Conservation (phyloP, 2,797 vertebrate species). For the Poecile montanus region DNA sequence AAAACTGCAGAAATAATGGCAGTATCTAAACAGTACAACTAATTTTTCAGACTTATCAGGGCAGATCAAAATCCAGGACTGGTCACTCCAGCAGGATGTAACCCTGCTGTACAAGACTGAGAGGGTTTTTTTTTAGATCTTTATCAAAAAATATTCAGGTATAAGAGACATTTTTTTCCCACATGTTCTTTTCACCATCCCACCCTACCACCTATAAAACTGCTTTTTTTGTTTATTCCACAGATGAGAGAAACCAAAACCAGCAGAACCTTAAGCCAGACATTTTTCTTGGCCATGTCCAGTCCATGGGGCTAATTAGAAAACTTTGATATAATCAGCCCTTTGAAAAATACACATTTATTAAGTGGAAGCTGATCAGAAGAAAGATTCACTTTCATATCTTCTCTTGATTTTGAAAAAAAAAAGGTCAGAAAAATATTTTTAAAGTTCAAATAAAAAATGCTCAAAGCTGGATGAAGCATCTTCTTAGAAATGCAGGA, state of each 20-base stretch:
- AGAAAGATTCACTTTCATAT: not conserved
- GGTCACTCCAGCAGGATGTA: not conserved
- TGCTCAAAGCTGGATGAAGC: not conserved
- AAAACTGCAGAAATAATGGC: not conserved
- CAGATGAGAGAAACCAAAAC: not conserved
- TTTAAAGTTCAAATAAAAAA: constrained; percentile 11
- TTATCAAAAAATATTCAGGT: not conserved
- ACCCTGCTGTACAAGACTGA: not conserved
- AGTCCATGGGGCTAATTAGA: not conserved
- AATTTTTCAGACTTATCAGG: not conserved
- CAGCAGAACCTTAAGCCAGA: not conserved
- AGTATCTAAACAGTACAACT: not conserved
- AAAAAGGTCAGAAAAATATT: not conserved
- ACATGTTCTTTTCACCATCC: not conserved
- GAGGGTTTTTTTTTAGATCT: not conserved
- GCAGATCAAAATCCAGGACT: not conserved
- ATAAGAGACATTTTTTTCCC: not conserved
- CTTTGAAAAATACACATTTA: not conserved
- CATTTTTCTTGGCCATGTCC: not conserved
- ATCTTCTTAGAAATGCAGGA: not conserved
- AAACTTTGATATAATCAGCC: not conserved
- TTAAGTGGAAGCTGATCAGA: not conserved
- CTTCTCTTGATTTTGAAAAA: not conserved
- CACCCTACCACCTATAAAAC: not conserved
- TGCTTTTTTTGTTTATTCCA: not conserved